Evolutionary conservation across 2,888 invertebrate genomes (phyloP).

Genomic region (Diadegma fenestrale): DNA sequence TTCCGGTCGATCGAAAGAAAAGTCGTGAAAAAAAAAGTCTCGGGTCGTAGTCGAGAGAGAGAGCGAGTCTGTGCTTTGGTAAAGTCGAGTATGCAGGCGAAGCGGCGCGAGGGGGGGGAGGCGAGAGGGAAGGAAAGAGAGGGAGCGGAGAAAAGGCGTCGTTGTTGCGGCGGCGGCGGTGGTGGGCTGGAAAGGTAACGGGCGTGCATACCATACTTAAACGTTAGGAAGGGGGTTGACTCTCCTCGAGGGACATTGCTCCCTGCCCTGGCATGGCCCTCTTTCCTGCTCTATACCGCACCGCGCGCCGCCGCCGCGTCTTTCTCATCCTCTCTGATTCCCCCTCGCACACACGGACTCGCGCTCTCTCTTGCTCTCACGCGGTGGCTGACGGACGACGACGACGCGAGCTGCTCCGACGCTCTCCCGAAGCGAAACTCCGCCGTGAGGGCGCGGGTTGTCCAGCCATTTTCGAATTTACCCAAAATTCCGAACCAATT

Average conservation of each 20-base stretch:
- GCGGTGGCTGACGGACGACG: conserved; percentile 40
- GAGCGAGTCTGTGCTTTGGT: no score
- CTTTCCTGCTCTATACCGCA: conserved; percentile 37
- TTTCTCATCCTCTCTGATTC: conserved; percentile 53
- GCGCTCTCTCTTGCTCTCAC: conserved; percentile 50
- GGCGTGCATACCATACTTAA: conserved; percentile 75
- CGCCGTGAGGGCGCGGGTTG: conserved; percentile 63
- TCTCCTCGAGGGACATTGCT: conserved; percentile 81
- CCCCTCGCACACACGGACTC: conserved; percentile 37
- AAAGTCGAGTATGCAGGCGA: conserved; percentile 55
- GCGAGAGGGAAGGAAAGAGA: conserved; percentile 59
- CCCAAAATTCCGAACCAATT: no score
- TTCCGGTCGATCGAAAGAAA: not conserved
- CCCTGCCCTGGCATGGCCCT: conserved; percentile 79
- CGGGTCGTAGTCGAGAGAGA: no score
- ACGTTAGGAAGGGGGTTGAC: conserved; percentile 81
- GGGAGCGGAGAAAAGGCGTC: conserved; percentile 66
- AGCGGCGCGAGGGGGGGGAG: conserved; percentile 21
- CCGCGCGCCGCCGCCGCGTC: conserved; percentile 14
- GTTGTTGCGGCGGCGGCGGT: no score
- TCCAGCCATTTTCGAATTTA: not conserved
- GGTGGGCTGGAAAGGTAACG: conserved; percentile 70
- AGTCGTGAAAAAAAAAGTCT: conserved; percentile 67
- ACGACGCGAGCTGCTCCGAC: no score
- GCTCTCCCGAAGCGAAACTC: conserved; percentile 49